Percentiles rank a stretch among this genome's conserved stretches.
Conservation (phyloP, 1,140 invertebrate genomes). For the Leptestheria dahalacensis region DNA sequence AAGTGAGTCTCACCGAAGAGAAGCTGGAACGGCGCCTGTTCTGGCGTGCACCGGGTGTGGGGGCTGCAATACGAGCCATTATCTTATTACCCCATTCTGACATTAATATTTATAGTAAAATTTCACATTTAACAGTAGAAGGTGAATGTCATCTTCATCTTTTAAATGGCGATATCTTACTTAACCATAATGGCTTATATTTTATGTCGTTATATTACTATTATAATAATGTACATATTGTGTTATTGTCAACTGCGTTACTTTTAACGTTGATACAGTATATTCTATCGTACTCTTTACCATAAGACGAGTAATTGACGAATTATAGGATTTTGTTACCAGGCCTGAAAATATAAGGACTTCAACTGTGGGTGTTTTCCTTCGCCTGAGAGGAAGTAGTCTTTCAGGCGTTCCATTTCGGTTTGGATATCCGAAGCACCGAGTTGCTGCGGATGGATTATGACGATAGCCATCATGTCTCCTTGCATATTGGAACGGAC, state of each 20-base stretch:
- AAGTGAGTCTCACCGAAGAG: conserved; percentile 26
- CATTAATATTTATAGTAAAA: too few relatives aligned
- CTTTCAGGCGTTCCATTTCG: conserved; percentile 25
- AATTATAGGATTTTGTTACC: conserved; percentile 20
- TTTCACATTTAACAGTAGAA: too few relatives aligned
- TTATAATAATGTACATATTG: too few relatives aligned
- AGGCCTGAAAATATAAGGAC: conserved; percentile 27
- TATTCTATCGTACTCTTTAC: too few relatives aligned
- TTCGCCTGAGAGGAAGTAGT: conserved; percentile 23
- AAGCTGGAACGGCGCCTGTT: conserved; percentile 26
- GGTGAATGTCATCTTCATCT: too few relatives aligned
- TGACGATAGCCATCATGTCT: conserved; percentile 31
- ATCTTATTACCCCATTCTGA: too few relatives aligned
- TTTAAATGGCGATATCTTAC: neutral
- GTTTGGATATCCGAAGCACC: conserved; percentile 24
- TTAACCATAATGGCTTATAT: conserved; percentile 17
- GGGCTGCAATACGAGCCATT: conserved; percentile 25
- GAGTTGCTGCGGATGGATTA: conserved; percentile 33
- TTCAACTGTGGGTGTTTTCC: conserved; percentile 16
- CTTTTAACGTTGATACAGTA: too few relatives aligned
- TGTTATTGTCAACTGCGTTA: too few relatives aligned
- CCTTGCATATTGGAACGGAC: conserved; percentile 30
- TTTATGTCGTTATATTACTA: neutral
- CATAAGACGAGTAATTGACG: too few relatives aligned
- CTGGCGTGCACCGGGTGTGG: conserved; percentile 25